Percentiles rank a stretch among this genome's conserved stretches.
Evolutionary conservation across 2,888 invertebrate genomes (phyloP).

Genomic region (Cerastoderma edule): DNA sequence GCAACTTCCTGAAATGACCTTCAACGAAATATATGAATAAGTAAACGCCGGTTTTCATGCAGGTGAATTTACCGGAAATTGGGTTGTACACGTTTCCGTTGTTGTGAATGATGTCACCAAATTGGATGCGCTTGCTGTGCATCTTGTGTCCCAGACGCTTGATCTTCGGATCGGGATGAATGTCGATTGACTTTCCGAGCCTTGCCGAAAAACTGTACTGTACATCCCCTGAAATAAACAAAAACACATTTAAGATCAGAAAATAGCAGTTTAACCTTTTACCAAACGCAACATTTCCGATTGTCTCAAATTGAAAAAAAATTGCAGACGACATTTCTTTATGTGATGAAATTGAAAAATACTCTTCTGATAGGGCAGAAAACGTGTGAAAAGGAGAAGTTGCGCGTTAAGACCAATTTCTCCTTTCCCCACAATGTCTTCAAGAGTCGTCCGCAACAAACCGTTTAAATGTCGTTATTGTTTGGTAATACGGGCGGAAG

Average conservation of each 20-base stretch:
- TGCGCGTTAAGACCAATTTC: too few species aligned
- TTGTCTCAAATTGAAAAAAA: background rate
- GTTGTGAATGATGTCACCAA: slow-evolving; percentile 8
- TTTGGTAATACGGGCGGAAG: too few species aligned
- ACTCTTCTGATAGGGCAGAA: too few species aligned
- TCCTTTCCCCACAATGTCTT: too few species aligned
- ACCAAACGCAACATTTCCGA: background rate
- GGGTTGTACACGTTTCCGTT: slow-evolving; percentile 10
- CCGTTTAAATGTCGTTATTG: too few species aligned
- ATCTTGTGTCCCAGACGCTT: background rate
- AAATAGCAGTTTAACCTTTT: too few species aligned
- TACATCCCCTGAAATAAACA: slow-evolving; percentile 5
- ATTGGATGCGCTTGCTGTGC: slow-evolving; percentile 11
- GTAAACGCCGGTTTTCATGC: slow-evolving; percentile 2
- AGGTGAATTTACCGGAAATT: slow-evolving; percentile 2
- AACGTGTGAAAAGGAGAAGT: too few species aligned
- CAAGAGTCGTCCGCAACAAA: too few species aligned
- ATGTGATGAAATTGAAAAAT: background rate
- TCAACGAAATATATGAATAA: slow-evolving; percentile 6
- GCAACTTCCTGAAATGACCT: slow-evolving; percentile 4
- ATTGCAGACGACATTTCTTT: background rate
- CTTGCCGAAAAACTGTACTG: slow-evolving; percentile 4
- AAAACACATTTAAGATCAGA: too few species aligned
- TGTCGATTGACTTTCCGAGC: slow-evolving; percentile 9
- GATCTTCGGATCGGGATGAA: background rate